These are phyloP conservation scores for Carpatolechia fugitivella DNA, from an alignment of 2,888 invertebrate species.

Conservation along the genomic window DNA sequence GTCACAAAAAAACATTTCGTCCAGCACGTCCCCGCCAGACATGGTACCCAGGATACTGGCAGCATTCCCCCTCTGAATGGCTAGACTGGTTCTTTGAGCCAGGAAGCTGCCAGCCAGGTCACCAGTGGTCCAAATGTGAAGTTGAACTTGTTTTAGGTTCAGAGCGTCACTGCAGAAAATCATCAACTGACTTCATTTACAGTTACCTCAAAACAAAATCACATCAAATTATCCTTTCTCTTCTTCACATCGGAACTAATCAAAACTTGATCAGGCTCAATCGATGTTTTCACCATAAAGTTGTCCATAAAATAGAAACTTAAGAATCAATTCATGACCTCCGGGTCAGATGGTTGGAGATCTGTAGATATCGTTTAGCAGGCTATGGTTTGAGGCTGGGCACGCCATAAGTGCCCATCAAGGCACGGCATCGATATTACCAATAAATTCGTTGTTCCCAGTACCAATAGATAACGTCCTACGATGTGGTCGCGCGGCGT, in stretches of 20 bases:
- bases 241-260: constrained; percentile 7
- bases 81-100: too few relatives aligned
- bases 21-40: too few relatives aligned
- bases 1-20: too few relatives aligned
- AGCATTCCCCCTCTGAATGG: too few relatives aligned
- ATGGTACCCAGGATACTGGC: too few relatives aligned
- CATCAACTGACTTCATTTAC: too few relatives aligned
- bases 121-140: too few relatives aligned
- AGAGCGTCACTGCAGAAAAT: too few relatives aligned
- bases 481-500: constrained; percentile 43
- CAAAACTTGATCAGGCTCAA: constrained; percentile 2
- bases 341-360: constrained; percentile 48
- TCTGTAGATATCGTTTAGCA: constrained; percentile 47
- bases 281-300: constrained; percentile 11
- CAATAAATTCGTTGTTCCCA: constrained; percentile 70
- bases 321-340: constrained; percentile 75
- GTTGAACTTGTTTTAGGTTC: too few relatives aligned
- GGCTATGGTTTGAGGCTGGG: constrained; percentile 42
- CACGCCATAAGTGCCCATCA: constrained; percentile 60
- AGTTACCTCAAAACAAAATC: background rate
- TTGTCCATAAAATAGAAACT: constrained; percentile 53
- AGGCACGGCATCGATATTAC: constrained; percentile 58
- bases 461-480: constrained; percentile 66
- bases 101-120: too few relatives aligned
- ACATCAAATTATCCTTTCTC: constrained; percentile 11